Evolutionary conservation across 1,140 invertebrate species (phyloP).

Genomic region (Yoshiicerus persimilis): DNA sequence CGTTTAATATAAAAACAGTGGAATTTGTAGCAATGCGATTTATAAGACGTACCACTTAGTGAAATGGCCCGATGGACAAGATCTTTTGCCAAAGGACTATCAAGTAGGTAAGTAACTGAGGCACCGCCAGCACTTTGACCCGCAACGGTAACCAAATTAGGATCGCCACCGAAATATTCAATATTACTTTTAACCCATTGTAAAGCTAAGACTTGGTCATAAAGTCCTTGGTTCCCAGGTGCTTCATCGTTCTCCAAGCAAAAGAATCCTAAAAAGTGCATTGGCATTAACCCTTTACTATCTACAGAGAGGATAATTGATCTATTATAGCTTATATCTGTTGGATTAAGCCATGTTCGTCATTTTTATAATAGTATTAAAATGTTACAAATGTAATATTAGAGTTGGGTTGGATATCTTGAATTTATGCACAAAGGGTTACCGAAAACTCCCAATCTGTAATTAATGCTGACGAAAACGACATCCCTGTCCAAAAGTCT

Average conservation of each 20-base stretch:
- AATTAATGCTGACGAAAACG: conserved; percentile 29
- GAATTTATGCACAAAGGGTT: background rate
- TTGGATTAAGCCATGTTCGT: too few species aligned
- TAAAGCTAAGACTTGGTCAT: conserved; percentile 25
- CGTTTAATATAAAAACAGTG: too few species aligned
- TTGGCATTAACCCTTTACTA: too few species aligned
- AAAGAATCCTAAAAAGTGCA: conserved; percentile 10
- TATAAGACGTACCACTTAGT: background rate
- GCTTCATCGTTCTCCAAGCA: conserved; percentile 17
- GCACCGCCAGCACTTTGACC: conserved; percentile 31
- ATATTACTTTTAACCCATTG: background rate
- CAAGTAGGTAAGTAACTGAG: conserved; percentile 24
- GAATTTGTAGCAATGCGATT: background rate
- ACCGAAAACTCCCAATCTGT: conserved; percentile 23
- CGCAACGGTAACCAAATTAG: conserved; percentile 5
- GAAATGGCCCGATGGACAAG: background rate
- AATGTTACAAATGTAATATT: too few species aligned
- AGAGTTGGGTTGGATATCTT: too few species aligned
- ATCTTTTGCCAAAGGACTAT: background rate
- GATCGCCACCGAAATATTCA: conserved; percentile 17
- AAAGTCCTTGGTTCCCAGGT: conserved; percentile 25
- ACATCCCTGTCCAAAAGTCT: conserved; percentile 17
- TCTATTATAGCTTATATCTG: too few species aligned
- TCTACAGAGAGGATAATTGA: too few species aligned
- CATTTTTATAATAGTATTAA: too few species aligned